A percentile compares a stretch with the other conserved stretches of the same genome.
Conservation (phyloP, 2,797 vertebrate genomes). For the Orestias chungarensis region DNA sequence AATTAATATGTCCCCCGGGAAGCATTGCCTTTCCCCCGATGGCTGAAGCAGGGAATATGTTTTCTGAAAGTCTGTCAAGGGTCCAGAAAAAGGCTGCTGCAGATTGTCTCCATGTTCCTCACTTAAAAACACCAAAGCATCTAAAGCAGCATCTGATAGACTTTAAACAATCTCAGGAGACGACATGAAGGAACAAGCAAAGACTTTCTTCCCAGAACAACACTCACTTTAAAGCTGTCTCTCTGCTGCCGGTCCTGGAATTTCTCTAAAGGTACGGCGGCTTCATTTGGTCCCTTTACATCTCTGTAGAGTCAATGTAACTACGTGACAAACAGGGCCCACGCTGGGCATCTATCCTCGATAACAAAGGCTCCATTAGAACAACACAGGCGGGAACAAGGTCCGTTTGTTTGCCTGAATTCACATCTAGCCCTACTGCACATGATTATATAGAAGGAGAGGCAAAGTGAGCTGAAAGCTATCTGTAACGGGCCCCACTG, state of each 20-base stretch:
- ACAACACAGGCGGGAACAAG: constrained; percentile 26
- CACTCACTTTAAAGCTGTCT: constrained; percentile 36
- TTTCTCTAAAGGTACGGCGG: constrained; percentile 40
- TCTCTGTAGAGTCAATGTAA: constrained; percentile 29
- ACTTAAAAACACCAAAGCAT: constrained; percentile 9
- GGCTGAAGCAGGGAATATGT: constrained; percentile 35
- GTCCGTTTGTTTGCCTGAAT: constrained; percentile 23
- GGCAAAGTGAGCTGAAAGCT: constrained; percentile 12
- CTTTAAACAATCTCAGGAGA: constrained; percentile 9
- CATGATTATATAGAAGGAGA: constrained; percentile 29
- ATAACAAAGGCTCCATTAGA: constrained; percentile 44
- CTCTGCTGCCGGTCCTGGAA: constrained; percentile 21
- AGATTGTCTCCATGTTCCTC: constrained; percentile 7
- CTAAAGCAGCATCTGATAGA: constrained; percentile 13
- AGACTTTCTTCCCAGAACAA: constrained; percentile 16
- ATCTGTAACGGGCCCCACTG: not conserved
- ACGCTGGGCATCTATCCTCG: constrained; percentile 20
- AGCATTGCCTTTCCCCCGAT: constrained; percentile 43
- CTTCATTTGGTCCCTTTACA: constrained; percentile 30
- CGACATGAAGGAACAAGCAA: constrained; percentile 29
- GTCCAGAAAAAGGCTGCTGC: constrained; percentile 6
- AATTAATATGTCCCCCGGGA: constrained; percentile 71
- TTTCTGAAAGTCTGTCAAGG: constrained; percentile 29
- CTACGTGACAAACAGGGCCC: constrained; percentile 42
- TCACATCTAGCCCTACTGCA: constrained; percentile 17